Percentiles rank a stretch among this genome's conserved stretches.
phyloP scores from a whole-genome alignment of 2,888 invertebrate species.

The Azorinus chamasolen region DNA sequence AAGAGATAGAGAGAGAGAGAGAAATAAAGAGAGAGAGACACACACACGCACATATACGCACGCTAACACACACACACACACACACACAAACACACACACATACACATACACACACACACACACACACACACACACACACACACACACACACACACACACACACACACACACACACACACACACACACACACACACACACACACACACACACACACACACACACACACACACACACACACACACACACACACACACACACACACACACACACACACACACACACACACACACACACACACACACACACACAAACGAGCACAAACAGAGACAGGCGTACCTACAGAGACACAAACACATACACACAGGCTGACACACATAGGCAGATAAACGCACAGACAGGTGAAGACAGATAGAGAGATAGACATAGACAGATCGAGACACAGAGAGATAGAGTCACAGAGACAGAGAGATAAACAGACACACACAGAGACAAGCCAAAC shows the following conservation, averaged over 20 bases:
- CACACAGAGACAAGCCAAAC: too few species aligned
- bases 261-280: conserved; percentile 3
- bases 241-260: conserved; percentile 15
- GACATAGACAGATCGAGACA: too few species aligned
- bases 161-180: conserved; percentile 18
- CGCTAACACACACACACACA: too few species aligned
- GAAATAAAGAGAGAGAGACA: not conserved
- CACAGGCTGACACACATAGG: too few species aligned
- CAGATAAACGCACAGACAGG: too few species aligned
- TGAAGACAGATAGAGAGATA: too few species aligned
- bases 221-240: conserved; percentile 9
- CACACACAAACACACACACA: too few species aligned
- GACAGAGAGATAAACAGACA: conserved; percentile 7
- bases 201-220: conserved; percentile 3
- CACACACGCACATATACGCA: not conserved
- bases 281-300: too few species aligned
- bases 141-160: conserved; percentile 4
- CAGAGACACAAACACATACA: not conserved
- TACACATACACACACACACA: not conserved
- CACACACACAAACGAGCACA: too few species aligned
- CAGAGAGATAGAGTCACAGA: too few species aligned
- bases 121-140: not conserved
- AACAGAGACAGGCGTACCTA: not conserved
- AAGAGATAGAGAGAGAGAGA: too few species aligned
- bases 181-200: conserved; percentile 14